Conservation (phyloP, 2,113 vertebrate genomes). For the Dascyllus trimaculatus region DNA sequence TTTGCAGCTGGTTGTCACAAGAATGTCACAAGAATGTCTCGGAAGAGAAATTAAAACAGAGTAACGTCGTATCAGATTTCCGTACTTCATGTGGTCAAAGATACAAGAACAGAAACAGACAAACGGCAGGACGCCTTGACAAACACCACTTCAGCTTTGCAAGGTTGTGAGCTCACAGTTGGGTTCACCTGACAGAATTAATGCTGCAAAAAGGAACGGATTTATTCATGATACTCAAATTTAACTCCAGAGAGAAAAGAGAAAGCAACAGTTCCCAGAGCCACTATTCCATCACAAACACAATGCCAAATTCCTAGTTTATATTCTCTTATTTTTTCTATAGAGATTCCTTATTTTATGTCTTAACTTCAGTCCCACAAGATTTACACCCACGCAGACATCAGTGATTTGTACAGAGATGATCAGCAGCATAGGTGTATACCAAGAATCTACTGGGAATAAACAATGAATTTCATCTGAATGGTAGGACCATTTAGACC, state of each 20-base stretch:
- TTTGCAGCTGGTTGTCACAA: no score
- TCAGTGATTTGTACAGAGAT: conserved; percentile 11
- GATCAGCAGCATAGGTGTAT: not conserved
- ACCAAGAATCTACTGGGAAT: not conserved
- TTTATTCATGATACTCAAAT: conserved; percentile 19
- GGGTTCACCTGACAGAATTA: conserved; percentile 28
- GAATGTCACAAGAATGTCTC: no score
- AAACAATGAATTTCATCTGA: not conserved
- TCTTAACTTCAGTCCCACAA: conserved; percentile 6
- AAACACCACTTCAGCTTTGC: not conserved
- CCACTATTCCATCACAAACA: conserved; percentile 10
- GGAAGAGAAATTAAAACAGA: no score
- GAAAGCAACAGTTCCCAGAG: conserved; percentile 16
- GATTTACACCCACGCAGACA: not conserved
- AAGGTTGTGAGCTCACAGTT: conserved; percentile 36
- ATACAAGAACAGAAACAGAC: not conserved
- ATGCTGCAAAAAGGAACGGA: conserved; percentile 35
- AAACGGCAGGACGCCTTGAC: not conserved
- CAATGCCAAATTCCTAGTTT: conserved; percentile 5
- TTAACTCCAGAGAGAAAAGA: conserved; percentile 6
- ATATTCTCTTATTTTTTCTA: not conserved
- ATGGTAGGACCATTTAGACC: not conserved
- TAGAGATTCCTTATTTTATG: not conserved
- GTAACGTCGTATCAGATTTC: not conserved
- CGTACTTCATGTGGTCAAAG: not conserved